Evolutionary conservation across 2,797 vertebrate genomes (phyloP), one percentile per base, ranked within the genome.

Genomic region (Phoxinus dragarum): DNA sequence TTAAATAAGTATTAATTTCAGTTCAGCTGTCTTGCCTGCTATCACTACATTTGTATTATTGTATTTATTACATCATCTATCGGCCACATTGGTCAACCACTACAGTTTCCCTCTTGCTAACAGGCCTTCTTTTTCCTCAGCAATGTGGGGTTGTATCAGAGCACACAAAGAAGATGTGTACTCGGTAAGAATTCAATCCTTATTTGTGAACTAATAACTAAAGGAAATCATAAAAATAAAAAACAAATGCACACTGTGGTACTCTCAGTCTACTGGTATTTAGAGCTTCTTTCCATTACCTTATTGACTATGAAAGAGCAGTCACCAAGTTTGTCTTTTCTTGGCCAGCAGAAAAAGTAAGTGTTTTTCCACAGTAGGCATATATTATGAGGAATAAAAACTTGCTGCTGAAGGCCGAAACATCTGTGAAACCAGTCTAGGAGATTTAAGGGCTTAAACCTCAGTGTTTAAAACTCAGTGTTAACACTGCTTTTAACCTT

Each of bases 101-200:
- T 42, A n/a, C 9, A 69, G 71, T 11, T 27, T 80, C 38, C 12
- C 1, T 71, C 9, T 42, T 4, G 27, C 38, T 42, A 69, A 86
- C 77, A 34, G 69, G 0, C 89, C 38, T 87, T 80, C 47, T 89
- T 69, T 93, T 86, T 95, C 89, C 90, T 69, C 93, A 99, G 98
- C 98, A 99, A 97, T 99, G 98, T 19, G 98, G 98, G 61, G 98
- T 99, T 86, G 97, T 99, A 91, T 99, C 98, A 0, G 98, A 99
- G 91, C 98, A 99, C 93, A 98, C 98, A 89, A 99, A 99, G 97
- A 99, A 98, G 95, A 99, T 99, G 98, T 99, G 98, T 89, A 99
- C 97, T 91, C 97, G 98, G 98, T 99, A 94, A 96, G 94, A 87
- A 69, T 83, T 19, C 40, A 42, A 5, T 66, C 68, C 72, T 47